These are phyloP conservation scores for Cettia cetti DNA, from an alignment of 2,113 vertebrate species.

Conservation along the genomic window DNA sequence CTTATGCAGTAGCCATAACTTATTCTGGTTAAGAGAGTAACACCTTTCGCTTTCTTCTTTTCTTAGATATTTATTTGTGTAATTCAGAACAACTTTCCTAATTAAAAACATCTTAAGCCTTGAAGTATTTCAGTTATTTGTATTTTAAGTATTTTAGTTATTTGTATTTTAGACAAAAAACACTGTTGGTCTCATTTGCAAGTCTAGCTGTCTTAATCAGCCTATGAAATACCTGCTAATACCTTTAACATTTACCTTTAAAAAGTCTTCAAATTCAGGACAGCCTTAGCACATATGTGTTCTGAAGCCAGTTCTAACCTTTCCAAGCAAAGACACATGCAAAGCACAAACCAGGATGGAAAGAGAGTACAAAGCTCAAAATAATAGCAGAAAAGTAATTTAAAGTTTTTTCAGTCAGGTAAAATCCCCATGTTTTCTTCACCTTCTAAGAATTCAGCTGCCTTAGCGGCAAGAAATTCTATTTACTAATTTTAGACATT, in stretches of 20 bases:
- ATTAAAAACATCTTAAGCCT: neutral
- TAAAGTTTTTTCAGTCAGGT: neutral
- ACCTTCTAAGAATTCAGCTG: neutral
- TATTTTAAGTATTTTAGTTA: neutral
- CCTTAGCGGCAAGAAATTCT: neutral
- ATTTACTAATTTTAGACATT: neutral
- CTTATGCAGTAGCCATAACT: neutral
- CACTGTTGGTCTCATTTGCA: neutral
- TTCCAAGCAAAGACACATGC: neutral
- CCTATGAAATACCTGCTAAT: neutral
- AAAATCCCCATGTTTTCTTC: rapidly evolving
- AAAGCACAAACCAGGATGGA: neutral
- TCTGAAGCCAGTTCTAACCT: neutral
- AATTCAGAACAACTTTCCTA: neutral
- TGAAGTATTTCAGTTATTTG: neutral
- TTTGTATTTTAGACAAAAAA: neutral
- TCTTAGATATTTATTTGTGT: neutral
- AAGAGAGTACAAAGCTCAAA: neutral
- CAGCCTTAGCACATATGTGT: neutral
- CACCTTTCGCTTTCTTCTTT: neutral
- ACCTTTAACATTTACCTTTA: neutral
- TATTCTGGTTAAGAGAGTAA: neutral
- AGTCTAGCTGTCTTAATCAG: neutral
- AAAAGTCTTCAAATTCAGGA: neutral
- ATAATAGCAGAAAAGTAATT: neutral